phyloP scores from a whole-genome alignment of 2,113 vertebrate genomes.

The Ameiurus melas region DNA sequence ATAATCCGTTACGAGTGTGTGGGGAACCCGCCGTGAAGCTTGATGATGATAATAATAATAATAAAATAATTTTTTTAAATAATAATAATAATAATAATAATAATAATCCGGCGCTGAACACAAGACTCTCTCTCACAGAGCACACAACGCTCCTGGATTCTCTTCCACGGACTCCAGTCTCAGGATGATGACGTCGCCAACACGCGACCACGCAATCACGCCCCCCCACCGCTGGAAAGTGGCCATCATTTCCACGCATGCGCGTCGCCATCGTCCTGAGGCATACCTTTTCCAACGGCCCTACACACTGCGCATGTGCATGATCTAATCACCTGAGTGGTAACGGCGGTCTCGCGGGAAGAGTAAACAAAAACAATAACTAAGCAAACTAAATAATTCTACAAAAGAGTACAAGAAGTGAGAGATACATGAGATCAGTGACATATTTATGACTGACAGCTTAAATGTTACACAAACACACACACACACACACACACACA shows the following conservation, averaged over 20 bases:
- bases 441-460: too few relatives aligned
- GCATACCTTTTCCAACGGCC: too few relatives aligned
- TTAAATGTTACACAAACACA: too few relatives aligned
- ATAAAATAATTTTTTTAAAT: too few relatives aligned
- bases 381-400: too few relatives aligned
- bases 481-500: too few relatives aligned
- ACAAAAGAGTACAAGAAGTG: too few relatives aligned
- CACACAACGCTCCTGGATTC: constrained; percentile 23
- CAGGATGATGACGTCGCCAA: constrained; percentile 7
- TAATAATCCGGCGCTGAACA: constrained; percentile 3
- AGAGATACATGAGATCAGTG: too few relatives aligned
- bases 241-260: background rate
- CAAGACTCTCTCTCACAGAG: background rate
- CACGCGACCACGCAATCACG: constrained; percentile 16
- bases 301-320: background rate
- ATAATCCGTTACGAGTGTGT: background rate
- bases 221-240: background rate
- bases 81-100: background rate
- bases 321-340: too few relatives aligned
- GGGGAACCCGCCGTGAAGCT: background rate
- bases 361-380: too few relatives aligned
- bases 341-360: too few relatives aligned
- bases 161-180: constrained; percentile 24
- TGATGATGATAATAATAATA: background rate
- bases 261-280: background rate